A percentile compares a stretch with the other conserved stretches of the same genome.
phyloP scores from a whole-genome alignment of 2,797 vertebrate species.

The Psittacula echo region DNA sequence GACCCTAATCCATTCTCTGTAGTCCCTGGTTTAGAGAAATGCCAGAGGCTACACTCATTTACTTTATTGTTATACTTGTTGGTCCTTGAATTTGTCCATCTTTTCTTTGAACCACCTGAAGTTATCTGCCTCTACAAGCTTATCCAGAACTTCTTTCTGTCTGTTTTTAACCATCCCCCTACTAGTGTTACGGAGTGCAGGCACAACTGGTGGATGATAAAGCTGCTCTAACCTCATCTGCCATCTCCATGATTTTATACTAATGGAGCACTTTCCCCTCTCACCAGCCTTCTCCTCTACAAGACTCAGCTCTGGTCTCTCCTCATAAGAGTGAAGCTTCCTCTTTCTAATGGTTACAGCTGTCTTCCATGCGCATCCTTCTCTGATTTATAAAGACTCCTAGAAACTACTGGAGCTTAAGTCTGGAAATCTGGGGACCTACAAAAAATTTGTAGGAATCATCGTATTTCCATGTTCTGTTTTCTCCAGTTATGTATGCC shows the following conservation, averaged over 20 bases:
- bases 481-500: background rate
- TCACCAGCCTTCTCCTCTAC: background rate
- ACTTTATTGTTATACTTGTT: background rate
- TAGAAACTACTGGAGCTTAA: background rate
- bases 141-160: background rate
- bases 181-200: background rate
- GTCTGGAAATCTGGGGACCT: background rate
- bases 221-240: background rate
- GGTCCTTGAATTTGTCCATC: background rate
- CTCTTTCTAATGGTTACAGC: background rate
- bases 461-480: accelerated
- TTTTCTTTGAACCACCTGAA: background rate
- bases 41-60: background rate
- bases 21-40: background rate
- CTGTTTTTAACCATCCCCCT: background rate
- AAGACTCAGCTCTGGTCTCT: background rate
- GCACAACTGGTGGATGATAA: background rate
- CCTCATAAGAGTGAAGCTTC: background rate
- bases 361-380: background rate
- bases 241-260: background rate
- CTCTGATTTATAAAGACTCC: background rate
- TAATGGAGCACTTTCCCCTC: background rate
- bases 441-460: background rate
- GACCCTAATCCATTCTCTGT: background rate
- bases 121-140: background rate